Percentiles rank a stretch among this genome's conserved stretches.
These are phyloP conservation scores for Craseonycteris thonglongyai DNA, from an alignment of 2,113 vertebrate species.

Conservation along the genomic window DNA sequence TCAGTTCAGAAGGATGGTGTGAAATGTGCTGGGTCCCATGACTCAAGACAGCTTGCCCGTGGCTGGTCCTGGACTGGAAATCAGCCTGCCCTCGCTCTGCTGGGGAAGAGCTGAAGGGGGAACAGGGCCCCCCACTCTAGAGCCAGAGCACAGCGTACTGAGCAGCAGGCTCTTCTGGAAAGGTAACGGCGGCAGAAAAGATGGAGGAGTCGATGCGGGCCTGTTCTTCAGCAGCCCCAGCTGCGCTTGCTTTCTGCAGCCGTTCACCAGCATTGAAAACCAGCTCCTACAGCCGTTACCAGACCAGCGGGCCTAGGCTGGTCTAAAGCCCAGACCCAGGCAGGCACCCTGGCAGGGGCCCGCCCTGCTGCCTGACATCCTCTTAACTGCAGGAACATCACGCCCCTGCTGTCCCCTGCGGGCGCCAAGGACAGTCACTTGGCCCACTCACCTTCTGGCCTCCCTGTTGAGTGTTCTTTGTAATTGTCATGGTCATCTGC, in stretches of 20 bases:
- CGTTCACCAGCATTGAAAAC: conserved; percentile 37
- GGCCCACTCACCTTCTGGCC: neutral
- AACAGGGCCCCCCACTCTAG: neutral
- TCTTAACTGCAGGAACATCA: neutral
- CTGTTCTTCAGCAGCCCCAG: neutral
- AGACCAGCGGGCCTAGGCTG: neutral
- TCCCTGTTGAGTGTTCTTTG: neutral
- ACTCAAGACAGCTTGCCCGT: neutral
- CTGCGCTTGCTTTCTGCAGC: neutral
- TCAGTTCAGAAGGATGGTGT: neutral
- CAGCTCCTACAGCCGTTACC: neutral
- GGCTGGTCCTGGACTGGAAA: neutral
- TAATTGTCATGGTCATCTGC: neutral
- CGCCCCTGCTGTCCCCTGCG: neutral
- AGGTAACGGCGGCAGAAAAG: rapidly evolving
- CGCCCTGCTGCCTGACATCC: neutral
- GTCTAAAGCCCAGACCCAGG: neutral
- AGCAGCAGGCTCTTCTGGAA: neutral
- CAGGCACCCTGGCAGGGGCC: neutral
- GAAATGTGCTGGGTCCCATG: neutral
- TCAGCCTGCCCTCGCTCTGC: neutral
- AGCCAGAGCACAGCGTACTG: neutral
- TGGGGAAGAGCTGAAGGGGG: neutral
- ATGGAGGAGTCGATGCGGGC: neutral
- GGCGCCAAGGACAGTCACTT: neutral